These are phyloP conservation scores for Poeciliopsis presidionis DNA, from an alignment of 2,797 vertebrate genomes.

Conservation along the genomic window DNA sequence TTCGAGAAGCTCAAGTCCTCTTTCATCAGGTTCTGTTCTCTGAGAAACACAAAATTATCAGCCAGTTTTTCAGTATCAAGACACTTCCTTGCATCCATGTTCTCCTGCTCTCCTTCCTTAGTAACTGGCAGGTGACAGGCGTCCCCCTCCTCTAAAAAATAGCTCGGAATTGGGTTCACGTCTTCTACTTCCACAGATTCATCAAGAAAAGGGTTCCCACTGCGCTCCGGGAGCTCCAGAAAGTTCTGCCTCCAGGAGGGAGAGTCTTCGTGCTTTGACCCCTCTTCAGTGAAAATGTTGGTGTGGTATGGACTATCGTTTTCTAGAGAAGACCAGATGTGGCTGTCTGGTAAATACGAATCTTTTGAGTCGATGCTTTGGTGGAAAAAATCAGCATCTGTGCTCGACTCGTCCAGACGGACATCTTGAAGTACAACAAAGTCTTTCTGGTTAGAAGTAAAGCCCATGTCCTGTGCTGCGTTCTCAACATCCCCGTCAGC, in stretches of 20 bases:
- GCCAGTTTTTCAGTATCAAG: conserved; percentile 84
- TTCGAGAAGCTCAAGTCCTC: conserved; percentile 67
- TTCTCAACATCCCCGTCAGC: conserved; percentile 78
- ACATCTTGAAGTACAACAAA: conserved; percentile 84
- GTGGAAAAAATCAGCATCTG: conserved; percentile 90
- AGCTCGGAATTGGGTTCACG: conserved; percentile 47
- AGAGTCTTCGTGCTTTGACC: conserved; percentile 81
- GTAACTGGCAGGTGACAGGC: conserved; percentile 63
- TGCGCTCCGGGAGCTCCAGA: conserved; percentile 84
- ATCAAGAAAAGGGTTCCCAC: conserved; percentile 72
- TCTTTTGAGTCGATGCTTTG: conserved; percentile 87
- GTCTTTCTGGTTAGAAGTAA: conserved; percentile 72
- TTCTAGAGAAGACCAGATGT: conserved; percentile 80
- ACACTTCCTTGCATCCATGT: conserved; percentile 63
- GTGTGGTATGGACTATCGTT: conserved; percentile 88
- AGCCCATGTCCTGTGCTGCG: conserved; percentile 65
- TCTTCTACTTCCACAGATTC: conserved; percentile 43
- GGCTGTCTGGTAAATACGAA: conserved; percentile 82
- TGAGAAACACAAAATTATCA: conserved; percentile 91
- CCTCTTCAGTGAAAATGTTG: conserved; percentile 84
- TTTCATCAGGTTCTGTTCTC: conserved; percentile 87
- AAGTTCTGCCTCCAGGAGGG: conserved; percentile 77
- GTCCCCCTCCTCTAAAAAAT: conserved; percentile 80
- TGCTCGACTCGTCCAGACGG: conserved; percentile 88
- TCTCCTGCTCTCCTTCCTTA: conserved; percentile 57